Conservation (phyloP, 2,888 invertebrate species). For the Thera obeliscata region DNA sequence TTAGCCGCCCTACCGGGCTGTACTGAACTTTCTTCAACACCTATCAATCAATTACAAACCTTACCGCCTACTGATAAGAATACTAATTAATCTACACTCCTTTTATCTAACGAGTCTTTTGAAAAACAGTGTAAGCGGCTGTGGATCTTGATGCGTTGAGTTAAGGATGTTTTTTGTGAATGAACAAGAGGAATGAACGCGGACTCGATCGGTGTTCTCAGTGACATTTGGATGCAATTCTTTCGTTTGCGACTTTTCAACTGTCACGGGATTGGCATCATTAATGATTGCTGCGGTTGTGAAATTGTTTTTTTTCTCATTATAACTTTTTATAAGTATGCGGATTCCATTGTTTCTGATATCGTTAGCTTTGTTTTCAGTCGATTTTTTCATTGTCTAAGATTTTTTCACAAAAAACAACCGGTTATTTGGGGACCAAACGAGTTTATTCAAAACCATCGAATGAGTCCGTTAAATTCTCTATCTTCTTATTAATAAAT, state of each 20-base stretch:
- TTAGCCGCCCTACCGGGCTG: constrained; percentile 71
- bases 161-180: constrained; percentile 42
- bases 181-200: constrained; percentile 63
- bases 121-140: constrained; percentile 48
- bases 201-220: constrained; percentile 62
- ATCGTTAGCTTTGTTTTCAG: not conserved
- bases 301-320: constrained; percentile 18
- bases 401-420: not conserved
- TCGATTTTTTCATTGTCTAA: not conserved
- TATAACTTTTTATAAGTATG: not conserved
- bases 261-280: constrained; percentile 54
- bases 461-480: not conserved
- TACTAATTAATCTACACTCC: constrained; percentile 38
- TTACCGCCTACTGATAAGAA: constrained; percentile 55
- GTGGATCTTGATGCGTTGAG: constrained; percentile 54
- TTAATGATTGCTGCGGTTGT: constrained; percentile 45
- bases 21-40: constrained; percentile 65
- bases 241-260: constrained; percentile 49
- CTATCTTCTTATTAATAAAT: not conserved
- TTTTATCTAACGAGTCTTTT: constrained; percentile 50
- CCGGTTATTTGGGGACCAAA: not conserved
- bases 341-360: not conserved
- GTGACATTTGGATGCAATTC: constrained; percentile 74
- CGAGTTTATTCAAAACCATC: not conserved
- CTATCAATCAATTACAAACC: constrained; percentile 63